A percentile compares a stretch with the other conserved stretches of the same genome.
These are phyloP conservation scores for Prosapia bicincta DNA, from an alignment of 2,888 invertebrate genomes.

Conservation along the genomic window DNA sequence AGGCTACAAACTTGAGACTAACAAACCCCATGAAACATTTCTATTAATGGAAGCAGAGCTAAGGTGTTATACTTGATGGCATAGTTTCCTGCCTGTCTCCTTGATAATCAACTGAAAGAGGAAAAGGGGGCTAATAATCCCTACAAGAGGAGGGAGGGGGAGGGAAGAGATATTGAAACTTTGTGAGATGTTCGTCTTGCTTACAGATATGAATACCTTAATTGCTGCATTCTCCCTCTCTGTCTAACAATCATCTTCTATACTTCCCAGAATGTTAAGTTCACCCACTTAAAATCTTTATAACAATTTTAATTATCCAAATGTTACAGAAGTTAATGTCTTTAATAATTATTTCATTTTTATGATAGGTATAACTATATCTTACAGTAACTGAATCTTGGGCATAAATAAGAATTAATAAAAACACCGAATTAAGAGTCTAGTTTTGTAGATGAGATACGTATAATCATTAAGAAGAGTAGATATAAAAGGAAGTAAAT, in stretches of 20 bases:
- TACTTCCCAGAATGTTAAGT: background rate
- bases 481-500: no score
- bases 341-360: no score
- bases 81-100: slow-evolving; percentile 10
- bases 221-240: slow-evolving; percentile 10
- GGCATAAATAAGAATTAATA: no score
- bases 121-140: slow-evolving; percentile 11
- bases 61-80: background rate
- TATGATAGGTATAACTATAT: no score
- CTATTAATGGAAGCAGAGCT: background rate
- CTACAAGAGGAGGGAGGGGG: background rate
- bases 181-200: background rate
- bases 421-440: no score
- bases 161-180: background rate
- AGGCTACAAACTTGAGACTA: no score
- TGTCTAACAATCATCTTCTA: background rate
- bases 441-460: no score
- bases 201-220: slow-evolving; percentile 21
- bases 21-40: no score
- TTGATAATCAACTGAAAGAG: slow-evolving; percentile 13
- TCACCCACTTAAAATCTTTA: background rate
- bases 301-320: background rate
- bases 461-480: no score
- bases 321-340: background rate
- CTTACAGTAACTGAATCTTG: no score